Percentiles rank a stretch among this genome's conserved stretches.
Evolutionary conservation across 2,888 invertebrate genomes (phyloP).

Genomic region (Noctua pronuba): DNA sequence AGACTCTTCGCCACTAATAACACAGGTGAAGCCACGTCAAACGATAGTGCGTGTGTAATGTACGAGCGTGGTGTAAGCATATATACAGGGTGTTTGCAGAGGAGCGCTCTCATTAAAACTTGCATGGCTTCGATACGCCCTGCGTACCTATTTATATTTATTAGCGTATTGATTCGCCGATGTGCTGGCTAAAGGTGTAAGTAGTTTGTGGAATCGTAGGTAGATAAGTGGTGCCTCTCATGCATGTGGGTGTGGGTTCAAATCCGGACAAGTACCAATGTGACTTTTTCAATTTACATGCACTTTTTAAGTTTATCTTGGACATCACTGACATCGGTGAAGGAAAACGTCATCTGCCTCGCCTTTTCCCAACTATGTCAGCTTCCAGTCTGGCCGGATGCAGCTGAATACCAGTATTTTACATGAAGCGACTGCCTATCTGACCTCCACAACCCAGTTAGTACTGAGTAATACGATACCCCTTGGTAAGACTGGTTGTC

Average conservation of each 20-base stretch:
- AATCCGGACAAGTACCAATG: not conserved
- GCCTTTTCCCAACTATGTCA: too few relatives aligned
- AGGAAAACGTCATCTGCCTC: too few relatives aligned
- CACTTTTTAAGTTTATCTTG: too few relatives aligned
- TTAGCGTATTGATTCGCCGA: slow-evolving; percentile 32
- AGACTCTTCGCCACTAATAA: not conserved
- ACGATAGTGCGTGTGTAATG: slow-evolving; percentile 42
- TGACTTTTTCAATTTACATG: not conserved
- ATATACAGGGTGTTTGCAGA: slow-evolving; percentile 69
- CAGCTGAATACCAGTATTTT: too few relatives aligned
- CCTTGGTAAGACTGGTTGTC: too few relatives aligned
- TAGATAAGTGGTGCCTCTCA: not conserved
- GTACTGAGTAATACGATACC: too few relatives aligned
- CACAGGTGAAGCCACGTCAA: slow-evolving; percentile 25
- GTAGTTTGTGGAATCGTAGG: not conserved
- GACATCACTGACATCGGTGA: too few relatives aligned
- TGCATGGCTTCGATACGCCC: slow-evolving; percentile 80
- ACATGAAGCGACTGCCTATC: too few relatives aligned
- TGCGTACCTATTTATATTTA: slow-evolving; percentile 59
- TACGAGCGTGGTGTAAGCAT: slow-evolving; percentile 54
- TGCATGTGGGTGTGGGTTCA: not conserved
- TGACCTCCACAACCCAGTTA: too few relatives aligned
- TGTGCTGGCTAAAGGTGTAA: not conserved
- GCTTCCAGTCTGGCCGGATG: too few relatives aligned
- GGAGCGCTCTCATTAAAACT: slow-evolving; percentile 87